Conservation (phyloP, 2,797 vertebrate species). For the Myripristis murdjan region DNA sequence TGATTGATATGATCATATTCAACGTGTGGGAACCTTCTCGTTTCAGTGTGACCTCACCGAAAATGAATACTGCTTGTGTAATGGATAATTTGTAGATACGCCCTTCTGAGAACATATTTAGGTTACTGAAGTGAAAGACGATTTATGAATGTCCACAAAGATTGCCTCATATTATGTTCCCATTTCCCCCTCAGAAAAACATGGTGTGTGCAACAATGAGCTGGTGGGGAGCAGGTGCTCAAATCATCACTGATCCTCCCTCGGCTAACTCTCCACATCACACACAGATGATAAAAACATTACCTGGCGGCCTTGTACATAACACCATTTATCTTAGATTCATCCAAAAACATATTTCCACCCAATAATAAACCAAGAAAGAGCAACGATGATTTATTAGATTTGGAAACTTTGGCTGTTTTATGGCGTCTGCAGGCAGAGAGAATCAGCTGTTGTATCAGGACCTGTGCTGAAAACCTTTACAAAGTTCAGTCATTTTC, state of each 20-base stretch:
- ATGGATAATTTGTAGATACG: slow-evolving; percentile 33
- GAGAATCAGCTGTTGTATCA: neutral
- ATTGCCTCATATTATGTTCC: slow-evolving; percentile 30
- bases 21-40: neutral
- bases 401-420: neutral
- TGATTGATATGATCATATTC: slow-evolving; percentile 61
- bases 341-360: neutral
- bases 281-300: slow-evolving; percentile 32
- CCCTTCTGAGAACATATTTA: slow-evolving; percentile 8
- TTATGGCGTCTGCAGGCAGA: neutral
- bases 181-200: slow-evolving; percentile 25
- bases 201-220: slow-evolving; percentile 11
- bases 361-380: neutral
- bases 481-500: too few relatives aligned
- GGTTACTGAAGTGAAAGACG: neutral
- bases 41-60: slow-evolving; percentile 1
- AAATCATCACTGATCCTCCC: slow-evolving; percentile 18
- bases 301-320: neutral
- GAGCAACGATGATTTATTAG: slow-evolving; percentile 17
- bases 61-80: slow-evolving; percentile 24
- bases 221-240: slow-evolving; percentile 25
- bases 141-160: neutral
- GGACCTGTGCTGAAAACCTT: neutral
- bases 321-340: slow-evolving; percentile 11
- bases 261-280: slow-evolving; percentile 20